Base-by-base conservation (phyloP, 30 jellyfish, hydroid and myxozoan genomes). In the Aurelia aurita complex sp. Pacific region DNA sequence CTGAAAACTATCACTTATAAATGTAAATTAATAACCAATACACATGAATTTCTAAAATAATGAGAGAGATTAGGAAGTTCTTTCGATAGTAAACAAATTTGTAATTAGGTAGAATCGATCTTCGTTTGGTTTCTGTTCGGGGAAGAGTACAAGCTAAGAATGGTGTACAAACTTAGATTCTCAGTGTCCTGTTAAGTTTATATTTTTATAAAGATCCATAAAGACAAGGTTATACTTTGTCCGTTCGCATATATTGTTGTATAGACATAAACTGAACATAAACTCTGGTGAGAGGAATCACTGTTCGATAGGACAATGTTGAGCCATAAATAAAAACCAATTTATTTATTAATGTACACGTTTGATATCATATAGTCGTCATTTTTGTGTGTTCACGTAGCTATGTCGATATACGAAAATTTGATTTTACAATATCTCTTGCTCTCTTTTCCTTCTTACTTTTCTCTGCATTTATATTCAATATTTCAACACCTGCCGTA, bases 91-190 rank as follows among this genome's bases (percentile, higher is more conserved):
- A 43, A 43, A 43, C 54, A 43, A 46, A 46, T 46, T 46, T 46
- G 15, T 46, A 46, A 46, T 46, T 46, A 46, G 57, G 57, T 46
- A 46, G 57, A 46, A 46, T 5, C 1, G 57, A 46, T 46, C n/a
- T 18, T 43, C 33, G 55, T 69, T 10, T 68, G 50, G 83, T 81
- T 81, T 81, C 77, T 68, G 83, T 38, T 29, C 69, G 33, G 53
- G 51, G 16, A 34, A 17, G 46, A 62, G 19, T 66, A 79, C 57
- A 40, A 46, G 80, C 50, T 78, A 64, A 59, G 53, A 57, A 72
- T 38, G 87, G 83, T 84, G 93, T 84, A 84, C 85, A 84, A 84
- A 84, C 79, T 73, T 84, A 84, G 93, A 62, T 54, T 75, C 81
- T 63, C 62, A 36, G 74, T 83, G 74, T 67, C 93, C 84, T 17